Base-by-base conservation (phyloP, 2,888 invertebrate species). In the Eumerus sabulonum region DNA sequence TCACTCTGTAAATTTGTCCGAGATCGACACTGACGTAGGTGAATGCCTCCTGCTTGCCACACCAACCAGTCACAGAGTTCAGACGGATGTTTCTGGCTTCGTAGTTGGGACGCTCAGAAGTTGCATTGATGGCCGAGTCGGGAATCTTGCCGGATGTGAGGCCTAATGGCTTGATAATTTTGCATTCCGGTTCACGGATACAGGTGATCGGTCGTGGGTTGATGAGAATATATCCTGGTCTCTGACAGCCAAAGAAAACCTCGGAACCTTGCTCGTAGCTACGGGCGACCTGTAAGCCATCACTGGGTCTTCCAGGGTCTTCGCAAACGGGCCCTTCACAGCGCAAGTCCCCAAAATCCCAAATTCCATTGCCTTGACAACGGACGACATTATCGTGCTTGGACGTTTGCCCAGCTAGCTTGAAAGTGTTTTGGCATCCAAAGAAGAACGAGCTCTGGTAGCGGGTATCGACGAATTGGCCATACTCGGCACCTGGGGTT, bases 271-370 rank as follows among this genome's bases (percentile, higher is more conserved):
- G 95, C 86, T 95, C 95, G 84, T 95, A 95, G 84, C 95, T 95
- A 85, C 93, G 91, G 0, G 98, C 92, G 42, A 95, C 89, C 90
- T 98, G 98, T 82, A 92, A 91, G 17, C 98, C 98, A 89, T 98
- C 98, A 74, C 96, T 94, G 0, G 98, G 98, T 85, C 96, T 92
- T 0, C 98, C 97, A 0, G 98, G 98, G 89, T 98, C 98, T 87
- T 96, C 95, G 87, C 98, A 98, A 1, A 98, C 98, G 1, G 98
- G 98, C 16, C 98, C 98, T 90, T 98, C 98, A 86, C 99, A 99
- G 62, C 89, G 85, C 56, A 99, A 90, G 86, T 97, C 97, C 27
- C 98, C 98, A 87, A 98, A 98, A 90, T 98, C 98, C 99, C 99
- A 99, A 76, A 95, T 94, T 1, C 97, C 96, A 85, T 97, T 97